Base-by-base conservation (phyloP, 2,797 vertebrate genomes). In the Liasis olivaceus region DNA sequence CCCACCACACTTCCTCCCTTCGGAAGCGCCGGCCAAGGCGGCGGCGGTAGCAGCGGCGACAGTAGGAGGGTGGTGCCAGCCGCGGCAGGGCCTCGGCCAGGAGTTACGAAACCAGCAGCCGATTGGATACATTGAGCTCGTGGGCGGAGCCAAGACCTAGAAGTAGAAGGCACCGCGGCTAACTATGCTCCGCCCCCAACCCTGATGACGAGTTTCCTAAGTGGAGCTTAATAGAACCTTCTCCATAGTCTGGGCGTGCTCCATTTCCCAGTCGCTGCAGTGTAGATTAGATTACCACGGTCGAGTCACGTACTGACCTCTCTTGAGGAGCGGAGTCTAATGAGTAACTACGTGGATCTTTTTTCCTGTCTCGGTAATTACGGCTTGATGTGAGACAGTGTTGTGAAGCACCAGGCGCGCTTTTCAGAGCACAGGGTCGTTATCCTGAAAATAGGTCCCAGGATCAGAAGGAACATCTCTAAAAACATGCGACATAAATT, bases 1-100 rank as follows among this genome's bases (percentile, higher is more conserved):
- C 96, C 62, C 15, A 91, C 95, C 60, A 92, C 94, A 81, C 93
- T 94, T 94, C 87, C 92, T 81, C 92, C 93, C 95, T 91, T 92
- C 89, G 56, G 85, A 84, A 90, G 89, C 92, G 92, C 84, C 59
- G 85, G 92, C 85, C 66, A 88, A 90, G 64, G 56, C 90, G 47
- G 59, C 47, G 6, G 69, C 58, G 6, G 69, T 42, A 3, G 69
- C 42, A 13, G 60, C 5, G 66, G 66, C 24, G 17, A 26, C 20
- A n/a, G 42, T 91, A 85, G 22, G 91, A 89, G 84, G 81, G 94
- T 85, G 89, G 94, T 56, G 90, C 91, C 93, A 87, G 94, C 93
- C 85, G 95, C 91, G 2, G 84, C 88, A 89, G 51, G 36, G 62
- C 92, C 36, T 81, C n/a, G 17, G 77, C 92, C 69, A 12, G 86